Percentiles rank a stretch among this genome's conserved stretches.
Evolutionary conservation across 1,140 invertebrate species (phyloP).

Genomic region (Hycleus phaleratus): DNA sequence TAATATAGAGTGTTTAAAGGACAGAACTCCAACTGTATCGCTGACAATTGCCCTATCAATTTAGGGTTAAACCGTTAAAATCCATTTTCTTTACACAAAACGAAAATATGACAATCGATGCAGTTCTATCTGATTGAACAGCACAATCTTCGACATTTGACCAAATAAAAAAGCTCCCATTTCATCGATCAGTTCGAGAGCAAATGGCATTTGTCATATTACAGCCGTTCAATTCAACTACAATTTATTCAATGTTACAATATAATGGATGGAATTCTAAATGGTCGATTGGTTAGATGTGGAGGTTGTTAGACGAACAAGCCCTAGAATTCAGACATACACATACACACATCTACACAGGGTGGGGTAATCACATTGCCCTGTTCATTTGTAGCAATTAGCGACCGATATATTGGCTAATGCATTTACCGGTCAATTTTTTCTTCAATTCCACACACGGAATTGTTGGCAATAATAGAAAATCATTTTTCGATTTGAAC

Average conservation of each 20-base stretch:
- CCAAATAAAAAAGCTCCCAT: constrained; percentile 20
- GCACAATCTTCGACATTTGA: constrained; percentile 24
- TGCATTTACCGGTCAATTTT: constrained; percentile 21
- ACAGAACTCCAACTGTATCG: no score
- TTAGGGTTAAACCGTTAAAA: no score
- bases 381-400: constrained; percentile 22
- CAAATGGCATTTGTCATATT: constrained; percentile 27
- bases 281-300: neutral
- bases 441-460: constrained; percentile 16
- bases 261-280: neutral
- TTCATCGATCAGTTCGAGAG: constrained; percentile 18
- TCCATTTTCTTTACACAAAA: no score
- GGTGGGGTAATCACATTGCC: constrained; percentile 18
- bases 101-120: constrained; percentile 1
- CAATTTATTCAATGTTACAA: neutral
- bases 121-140: constrained; percentile 14
- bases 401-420: constrained; percentile 19
- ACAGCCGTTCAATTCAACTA: constrained; percentile 6
- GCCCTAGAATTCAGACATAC: neutral
- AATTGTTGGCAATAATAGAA: constrained; percentile 16
- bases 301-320: constrained; percentile 19
- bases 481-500: neutral
- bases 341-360: no score
- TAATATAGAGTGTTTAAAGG: constrained; percentile 1
- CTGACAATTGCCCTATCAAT: no score